Conservation (phyloP, 2,113 vertebrate genomes). For the Grammomys dolichurus region DNA sequence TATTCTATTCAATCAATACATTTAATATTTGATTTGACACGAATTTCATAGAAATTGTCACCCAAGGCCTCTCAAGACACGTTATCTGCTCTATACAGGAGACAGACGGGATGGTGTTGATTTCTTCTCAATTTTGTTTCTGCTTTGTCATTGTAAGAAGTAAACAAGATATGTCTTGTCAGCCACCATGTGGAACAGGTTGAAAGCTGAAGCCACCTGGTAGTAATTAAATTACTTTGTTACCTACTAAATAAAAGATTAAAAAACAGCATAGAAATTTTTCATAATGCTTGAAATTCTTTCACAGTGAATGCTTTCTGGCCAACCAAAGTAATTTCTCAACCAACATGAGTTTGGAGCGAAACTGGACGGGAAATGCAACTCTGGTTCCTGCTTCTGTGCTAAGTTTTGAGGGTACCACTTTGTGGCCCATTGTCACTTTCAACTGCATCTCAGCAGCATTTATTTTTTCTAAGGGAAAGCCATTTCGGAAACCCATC, state of each 20-base stretch:
- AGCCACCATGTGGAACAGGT: not conserved
- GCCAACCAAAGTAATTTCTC: conserved; percentile 49
- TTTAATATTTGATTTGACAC: conserved; percentile 7
- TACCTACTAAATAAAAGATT: not conserved
- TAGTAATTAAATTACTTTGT: conserved; percentile 1
- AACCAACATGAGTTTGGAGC: conserved; percentile 45
- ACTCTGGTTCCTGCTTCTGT: not conserved
- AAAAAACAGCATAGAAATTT: not conserved
- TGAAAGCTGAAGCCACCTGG: not conserved
- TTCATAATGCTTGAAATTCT: conserved; percentile 34
- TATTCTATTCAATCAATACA: not conserved
- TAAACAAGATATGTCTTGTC: conserved; percentile 34
- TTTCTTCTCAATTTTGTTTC: conserved; percentile 50
- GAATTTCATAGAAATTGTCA: conserved; percentile 27
- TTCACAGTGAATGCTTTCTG: conserved; percentile 79
- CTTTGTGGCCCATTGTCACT: conserved; percentile 81
- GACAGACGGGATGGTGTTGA: not conserved
- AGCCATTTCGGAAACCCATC: conserved; percentile 87
- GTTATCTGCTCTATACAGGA: not conserved
- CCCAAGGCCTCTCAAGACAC: not conserved
- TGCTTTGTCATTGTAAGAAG: not conserved
- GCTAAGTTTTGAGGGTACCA: conserved; percentile 84
- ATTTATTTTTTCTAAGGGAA: conserved; percentile 87
- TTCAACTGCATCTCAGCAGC: conserved; percentile 83
- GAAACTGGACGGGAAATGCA: conserved; percentile 61